Base-by-base conservation (phyloP, 2,113 vertebrate species). In the Hydropotes inermis region DNA sequence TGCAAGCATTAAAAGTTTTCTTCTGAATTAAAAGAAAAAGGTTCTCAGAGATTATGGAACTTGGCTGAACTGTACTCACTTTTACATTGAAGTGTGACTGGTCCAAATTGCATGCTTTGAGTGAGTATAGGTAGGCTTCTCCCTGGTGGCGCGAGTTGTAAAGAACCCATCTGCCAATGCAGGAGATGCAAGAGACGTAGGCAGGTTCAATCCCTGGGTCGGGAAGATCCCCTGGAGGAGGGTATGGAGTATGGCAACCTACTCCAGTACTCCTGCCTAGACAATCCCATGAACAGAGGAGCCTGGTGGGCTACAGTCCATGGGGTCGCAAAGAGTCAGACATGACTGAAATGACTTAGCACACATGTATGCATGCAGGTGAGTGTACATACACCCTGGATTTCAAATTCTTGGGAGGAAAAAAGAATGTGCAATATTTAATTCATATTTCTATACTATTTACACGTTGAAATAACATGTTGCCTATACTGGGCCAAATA, bases 361-460 rank as follows among this genome's bases (percentile, higher is more conserved):
- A 39, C 1, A 0, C 67, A 70, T 12, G n/a, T 23, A 6, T 23
- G n/a, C 67, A 70, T 1, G 19, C n/a, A 39, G n/a, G 1, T 61
- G 57, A 16, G 5, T 6, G 3, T n/a, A 6, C 27, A 39, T 1
- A 13, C n/a, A 33, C 4, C 21, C 2, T 47, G 54, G 8, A 84
- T 57, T 70, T 91, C 60, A 43, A 70, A 82, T 45, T 55, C 33
- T 87, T 50, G 36, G n/a, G 9, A 88, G 47, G 60, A 60, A 85
- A 64, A 76, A 39, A 78, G 27, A 84, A 55, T 6, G 3, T 43
- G 15, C 64, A 45, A 12, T 60, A 30, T 16, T 13, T 81, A 33
- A 43, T 83, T 55, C 10, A 1, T 57, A 84, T 54, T 89, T 87
- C 9, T 47, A 12, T 25, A 30, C 21, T 86, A 12, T 50, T 82